Conservation (phyloP, 2,113 vertebrate species). For the Mus pahari region DNA sequence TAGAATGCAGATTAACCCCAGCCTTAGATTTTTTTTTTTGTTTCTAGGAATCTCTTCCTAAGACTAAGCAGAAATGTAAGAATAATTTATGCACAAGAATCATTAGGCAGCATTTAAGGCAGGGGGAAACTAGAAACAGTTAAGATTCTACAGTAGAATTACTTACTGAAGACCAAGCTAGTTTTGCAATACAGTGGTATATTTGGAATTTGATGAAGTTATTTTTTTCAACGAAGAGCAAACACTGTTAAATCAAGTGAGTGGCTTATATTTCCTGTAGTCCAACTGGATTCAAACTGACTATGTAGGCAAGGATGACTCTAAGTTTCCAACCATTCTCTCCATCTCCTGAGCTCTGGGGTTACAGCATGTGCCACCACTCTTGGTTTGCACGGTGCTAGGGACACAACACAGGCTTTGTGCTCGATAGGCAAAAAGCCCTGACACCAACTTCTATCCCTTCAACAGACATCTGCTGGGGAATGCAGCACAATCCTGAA, state of each 20-base stretch:
- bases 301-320: not conserved
- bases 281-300: not conserved
- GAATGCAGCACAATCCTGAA: not conserved
- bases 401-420: not conserved
- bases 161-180: not conserved
- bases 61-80: not conserved
- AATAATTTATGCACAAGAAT: not conserved
- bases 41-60: not conserved
- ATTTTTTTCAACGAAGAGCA: not conserved
- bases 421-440: not conserved
- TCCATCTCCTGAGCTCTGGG: not conserved
- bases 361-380: not conserved
- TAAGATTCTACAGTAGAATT: not conserved
- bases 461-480: not conserved
- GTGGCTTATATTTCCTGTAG: not conserved
- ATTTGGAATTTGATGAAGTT: constrained; percentile 11
- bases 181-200: not conserved
- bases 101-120: not conserved
- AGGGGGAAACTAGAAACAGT: not conserved
- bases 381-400: not conserved
- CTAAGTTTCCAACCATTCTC: not conserved
- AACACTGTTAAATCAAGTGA: not conserved
- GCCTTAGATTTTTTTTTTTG: not conserved
- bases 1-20: constrained; percentile 13
- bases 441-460: no score